Conservation (phyloP, 2,113 vertebrate species). For the Corythornis cristatus region DNA sequence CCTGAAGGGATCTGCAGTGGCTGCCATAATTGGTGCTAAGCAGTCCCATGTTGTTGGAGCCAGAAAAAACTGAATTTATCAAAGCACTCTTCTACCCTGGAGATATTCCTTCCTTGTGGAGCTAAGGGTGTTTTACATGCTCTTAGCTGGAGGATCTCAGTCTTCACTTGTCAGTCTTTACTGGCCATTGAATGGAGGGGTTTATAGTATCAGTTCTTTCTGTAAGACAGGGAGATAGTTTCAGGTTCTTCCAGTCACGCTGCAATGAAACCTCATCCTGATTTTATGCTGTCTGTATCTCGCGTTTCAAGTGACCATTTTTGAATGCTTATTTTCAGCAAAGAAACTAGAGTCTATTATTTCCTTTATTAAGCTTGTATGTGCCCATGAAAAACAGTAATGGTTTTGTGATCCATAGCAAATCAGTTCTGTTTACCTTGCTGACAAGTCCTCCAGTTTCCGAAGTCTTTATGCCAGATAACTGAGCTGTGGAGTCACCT, state of each 20-base stretch:
- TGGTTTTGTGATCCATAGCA: background rate
- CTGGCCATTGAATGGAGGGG: background rate
- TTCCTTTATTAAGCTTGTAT: background rate
- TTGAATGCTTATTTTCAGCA: constrained; percentile 2
- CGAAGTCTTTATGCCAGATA: background rate
- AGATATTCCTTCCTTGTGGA: background rate
- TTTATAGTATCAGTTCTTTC: background rate
- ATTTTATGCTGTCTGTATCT: background rate
- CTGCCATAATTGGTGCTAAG: background rate
- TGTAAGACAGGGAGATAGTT: background rate
- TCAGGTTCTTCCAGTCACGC: background rate
- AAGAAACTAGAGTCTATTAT: background rate
- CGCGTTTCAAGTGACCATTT: background rate
- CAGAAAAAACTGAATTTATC: background rate
- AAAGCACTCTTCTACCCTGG: background rate
- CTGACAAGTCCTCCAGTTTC: background rate
- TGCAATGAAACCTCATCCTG: background rate
- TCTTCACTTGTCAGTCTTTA: background rate
- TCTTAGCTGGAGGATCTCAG: background rate
- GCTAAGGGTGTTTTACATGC: background rate
- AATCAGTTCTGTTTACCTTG: background rate
- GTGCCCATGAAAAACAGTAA: background rate
- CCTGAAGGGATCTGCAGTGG: background rate
- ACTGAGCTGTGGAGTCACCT: background rate
- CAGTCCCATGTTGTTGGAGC: background rate